Conservation (phyloP, 1,140 invertebrate genomes). For the Halotydeus destructor region DNA sequence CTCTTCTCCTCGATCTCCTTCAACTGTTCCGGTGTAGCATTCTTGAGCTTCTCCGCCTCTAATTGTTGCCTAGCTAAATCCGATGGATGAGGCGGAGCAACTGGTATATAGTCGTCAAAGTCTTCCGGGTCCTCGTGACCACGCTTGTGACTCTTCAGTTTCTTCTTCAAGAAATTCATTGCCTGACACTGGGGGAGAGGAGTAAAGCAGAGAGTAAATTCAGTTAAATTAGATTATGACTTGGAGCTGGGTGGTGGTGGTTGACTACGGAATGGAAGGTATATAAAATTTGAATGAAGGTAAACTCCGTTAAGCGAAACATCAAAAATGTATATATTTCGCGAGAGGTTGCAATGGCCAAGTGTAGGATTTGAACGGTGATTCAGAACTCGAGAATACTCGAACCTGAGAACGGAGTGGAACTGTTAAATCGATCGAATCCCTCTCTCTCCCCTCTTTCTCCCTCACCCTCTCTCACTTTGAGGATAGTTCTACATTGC, state of each 20-base stretch:
- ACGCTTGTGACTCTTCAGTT: constrained; percentile 11
- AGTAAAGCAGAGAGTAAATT: background rate
- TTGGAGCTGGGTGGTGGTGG: too few relatives aligned
- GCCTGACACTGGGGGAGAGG: background rate
- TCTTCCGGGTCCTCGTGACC: constrained; percentile 13
- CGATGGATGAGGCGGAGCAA: constrained; percentile 14
- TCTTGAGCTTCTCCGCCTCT: background rate
- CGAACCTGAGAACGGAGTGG: too few relatives aligned
- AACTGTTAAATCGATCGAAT: too few relatives aligned
- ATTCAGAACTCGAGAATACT: too few relatives aligned
- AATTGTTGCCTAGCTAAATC: constrained; percentile 10
- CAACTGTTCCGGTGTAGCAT: background rate
- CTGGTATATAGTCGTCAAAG: constrained; percentile 13
- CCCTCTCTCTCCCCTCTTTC: too few relatives aligned
- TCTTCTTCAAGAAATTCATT: constrained; percentile 16
- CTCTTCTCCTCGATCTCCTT: constrained; percentile 5
- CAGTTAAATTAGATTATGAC: too few relatives aligned
- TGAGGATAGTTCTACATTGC: too few relatives aligned
- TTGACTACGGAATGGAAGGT: too few relatives aligned
- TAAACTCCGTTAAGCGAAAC: background rate
- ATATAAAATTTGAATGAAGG: too few relatives aligned
- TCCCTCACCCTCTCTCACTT: too few relatives aligned
- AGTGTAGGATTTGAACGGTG: too few relatives aligned
- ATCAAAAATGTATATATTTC: background rate
- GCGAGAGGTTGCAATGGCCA: too few relatives aligned